Percentiles rank a stretch among this genome's conserved stretches.
Conservation (phyloP, 2,797 vertebrate genomes). For the Hipposideros larvatus region DNA sequence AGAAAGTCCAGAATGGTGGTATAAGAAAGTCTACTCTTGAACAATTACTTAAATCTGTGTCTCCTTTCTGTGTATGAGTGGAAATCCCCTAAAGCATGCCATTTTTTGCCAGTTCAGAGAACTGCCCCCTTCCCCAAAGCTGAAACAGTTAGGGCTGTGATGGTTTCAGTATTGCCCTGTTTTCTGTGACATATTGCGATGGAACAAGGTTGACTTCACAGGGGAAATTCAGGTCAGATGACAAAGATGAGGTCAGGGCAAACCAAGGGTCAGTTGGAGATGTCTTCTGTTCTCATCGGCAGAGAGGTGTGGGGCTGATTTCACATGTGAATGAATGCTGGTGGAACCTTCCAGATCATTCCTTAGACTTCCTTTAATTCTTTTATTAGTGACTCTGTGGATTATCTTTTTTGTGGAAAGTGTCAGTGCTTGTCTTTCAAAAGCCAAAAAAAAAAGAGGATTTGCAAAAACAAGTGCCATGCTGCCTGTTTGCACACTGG, state of each 20-base stretch:
- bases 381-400: background rate
- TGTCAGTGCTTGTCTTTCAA: constrained; percentile 68
- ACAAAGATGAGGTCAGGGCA: background rate
- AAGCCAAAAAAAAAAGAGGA: constrained; percentile 4
- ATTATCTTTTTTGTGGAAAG: constrained; percentile 59
- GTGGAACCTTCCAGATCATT: background rate
- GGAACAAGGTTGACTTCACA: background rate
- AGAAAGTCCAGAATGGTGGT: background rate
- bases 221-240: background rate
- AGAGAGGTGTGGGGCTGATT: background rate
- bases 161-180: background rate
- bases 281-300: background rate
- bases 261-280: background rate
- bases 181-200: background rate
- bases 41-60: background rate
- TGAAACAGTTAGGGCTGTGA: background rate
- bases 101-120: constrained; percentile 11
- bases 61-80: background rate
- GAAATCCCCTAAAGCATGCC: background rate
- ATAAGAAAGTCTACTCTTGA: background rate
- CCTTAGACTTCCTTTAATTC: background rate
- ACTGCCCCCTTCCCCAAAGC: too few species aligned
- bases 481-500: constrained; percentile 63
- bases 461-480: constrained; percentile 59
- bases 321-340: background rate